A percentile compares a stretch with the other conserved stretches of the same genome.
Evolutionary conservation across 2,797 vertebrate genomes (phyloP).

Genomic region (Lemur catta): DNA sequence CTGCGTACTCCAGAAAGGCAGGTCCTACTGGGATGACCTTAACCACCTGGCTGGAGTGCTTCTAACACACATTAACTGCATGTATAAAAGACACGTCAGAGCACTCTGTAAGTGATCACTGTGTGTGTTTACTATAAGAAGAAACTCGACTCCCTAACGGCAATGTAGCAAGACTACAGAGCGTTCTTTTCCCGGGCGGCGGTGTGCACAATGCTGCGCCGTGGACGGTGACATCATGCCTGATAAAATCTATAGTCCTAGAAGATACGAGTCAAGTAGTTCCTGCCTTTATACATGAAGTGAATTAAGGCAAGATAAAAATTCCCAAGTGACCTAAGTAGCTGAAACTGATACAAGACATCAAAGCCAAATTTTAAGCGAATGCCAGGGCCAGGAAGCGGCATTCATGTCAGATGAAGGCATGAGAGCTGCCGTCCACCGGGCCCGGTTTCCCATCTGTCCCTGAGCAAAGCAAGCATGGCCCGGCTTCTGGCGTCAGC

Average conservation of each 20-base stretch:
- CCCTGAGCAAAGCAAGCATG: not conserved
- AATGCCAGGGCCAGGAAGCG: not conserved
- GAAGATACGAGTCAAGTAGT: not conserved
- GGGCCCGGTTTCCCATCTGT: rapidly evolving
- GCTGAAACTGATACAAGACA: not conserved
- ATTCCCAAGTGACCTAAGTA: not conserved
- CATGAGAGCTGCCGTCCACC: not conserved
- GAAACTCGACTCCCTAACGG: not conserved
- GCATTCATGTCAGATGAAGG: not conserved
- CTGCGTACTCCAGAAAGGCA: not conserved
- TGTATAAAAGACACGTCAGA: not conserved
- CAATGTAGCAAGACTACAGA: not conserved
- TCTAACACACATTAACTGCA: rapidly evolving
- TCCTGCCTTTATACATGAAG: not conserved
- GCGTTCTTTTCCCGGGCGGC: not conserved
- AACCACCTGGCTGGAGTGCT: not conserved
- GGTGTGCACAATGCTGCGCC: not conserved
- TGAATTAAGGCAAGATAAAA: not conserved
- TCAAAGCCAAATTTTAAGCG: not conserved
- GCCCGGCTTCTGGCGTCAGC: rapidly evolving
- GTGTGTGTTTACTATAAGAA: not conserved
- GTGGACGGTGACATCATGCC: not conserved
- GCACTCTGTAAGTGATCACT: not conserved
- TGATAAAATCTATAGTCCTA: not conserved
- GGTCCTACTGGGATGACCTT: not conserved